Conservation (phyloP, 2,888 invertebrate genomes). For the Allophyes oxyacanthae region DNA sequence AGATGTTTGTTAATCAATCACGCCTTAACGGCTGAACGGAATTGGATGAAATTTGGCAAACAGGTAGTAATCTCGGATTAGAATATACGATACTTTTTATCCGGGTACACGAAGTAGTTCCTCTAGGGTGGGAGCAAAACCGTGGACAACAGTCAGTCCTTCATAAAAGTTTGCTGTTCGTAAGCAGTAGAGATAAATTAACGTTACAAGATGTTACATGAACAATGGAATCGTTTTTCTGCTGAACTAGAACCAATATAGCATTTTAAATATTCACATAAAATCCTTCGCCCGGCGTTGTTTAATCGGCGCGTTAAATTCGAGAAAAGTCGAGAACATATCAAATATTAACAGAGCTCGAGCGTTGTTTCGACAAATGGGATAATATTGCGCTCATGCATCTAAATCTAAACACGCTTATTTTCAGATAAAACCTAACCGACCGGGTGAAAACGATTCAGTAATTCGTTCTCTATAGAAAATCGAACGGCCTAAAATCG, state of each 20-base stretch:
- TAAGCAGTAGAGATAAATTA: slow-evolving; percentile 62
- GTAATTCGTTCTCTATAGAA: slow-evolving; percentile 72
- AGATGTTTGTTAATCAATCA: no score
- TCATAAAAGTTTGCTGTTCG: slow-evolving; percentile 53
- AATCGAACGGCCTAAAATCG: slow-evolving; percentile 76
- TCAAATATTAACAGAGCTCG: slow-evolving; percentile 85
- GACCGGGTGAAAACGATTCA: slow-evolving; percentile 61
- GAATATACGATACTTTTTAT: no score
- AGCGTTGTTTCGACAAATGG: slow-evolving; percentile 86
- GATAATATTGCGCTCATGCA: slow-evolving; percentile 83
- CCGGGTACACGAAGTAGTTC: no score
- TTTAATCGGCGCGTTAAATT: slow-evolving; percentile 88
- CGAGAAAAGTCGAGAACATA: slow-evolving; percentile 88
- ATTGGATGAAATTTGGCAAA: no score
- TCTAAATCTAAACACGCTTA: slow-evolving; percentile 79
- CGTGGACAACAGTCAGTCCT: no score
- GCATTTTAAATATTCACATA: slow-evolving; percentile 87
- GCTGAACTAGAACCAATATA: slow-evolving; percentile 85
- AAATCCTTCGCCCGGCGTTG: slow-evolving; percentile 85
- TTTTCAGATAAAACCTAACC: slow-evolving; percentile 66
- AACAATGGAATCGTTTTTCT: slow-evolving; percentile 75
- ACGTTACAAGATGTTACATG: slow-evolving; percentile 67
- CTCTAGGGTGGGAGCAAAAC: no score
- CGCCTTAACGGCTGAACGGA: no score
- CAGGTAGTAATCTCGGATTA: no score